Percentiles rank a stretch among this genome's conserved stretches.
These are phyloP conservation scores for Todiramphus chloris DNA, from an alignment of 2,113 vertebrate genomes.

Conservation along the genomic window DNA sequence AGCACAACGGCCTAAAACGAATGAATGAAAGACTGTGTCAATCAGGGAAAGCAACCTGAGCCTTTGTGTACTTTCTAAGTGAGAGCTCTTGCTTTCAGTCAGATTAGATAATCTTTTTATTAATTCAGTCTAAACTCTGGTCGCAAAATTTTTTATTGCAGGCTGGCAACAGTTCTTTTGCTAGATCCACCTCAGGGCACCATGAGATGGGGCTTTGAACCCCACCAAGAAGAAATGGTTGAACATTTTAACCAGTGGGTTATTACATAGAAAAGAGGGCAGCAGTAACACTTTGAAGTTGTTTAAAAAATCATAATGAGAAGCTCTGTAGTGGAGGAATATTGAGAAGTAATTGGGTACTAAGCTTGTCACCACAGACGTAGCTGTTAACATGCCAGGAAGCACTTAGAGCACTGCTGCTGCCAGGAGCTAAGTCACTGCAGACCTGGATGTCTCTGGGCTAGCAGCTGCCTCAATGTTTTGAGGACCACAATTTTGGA, in stretches of 20 bases:
- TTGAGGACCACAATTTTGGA: background rate
- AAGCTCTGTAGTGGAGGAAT: background rate
- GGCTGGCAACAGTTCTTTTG: background rate
- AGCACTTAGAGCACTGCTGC: background rate
- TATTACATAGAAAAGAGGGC: background rate
- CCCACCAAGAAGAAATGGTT: background rate
- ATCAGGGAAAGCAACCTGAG: background rate
- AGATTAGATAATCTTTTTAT: background rate
- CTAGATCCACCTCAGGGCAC: background rate
- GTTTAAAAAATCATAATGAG: background rate
- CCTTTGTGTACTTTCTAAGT: background rate
- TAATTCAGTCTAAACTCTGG: background rate
- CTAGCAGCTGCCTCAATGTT: background rate
- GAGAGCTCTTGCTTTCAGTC: background rate
- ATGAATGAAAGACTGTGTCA: background rate
- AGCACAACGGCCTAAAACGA: background rate
- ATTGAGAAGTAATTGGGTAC: background rate
- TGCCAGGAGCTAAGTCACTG: background rate
- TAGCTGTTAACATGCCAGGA: background rate
- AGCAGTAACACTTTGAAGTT: background rate
- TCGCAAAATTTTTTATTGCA: background rate
- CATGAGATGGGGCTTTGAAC: background rate
- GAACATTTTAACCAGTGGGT: background rate
- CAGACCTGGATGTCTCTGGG: background rate
- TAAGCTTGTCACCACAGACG: background rate